Base-by-base conservation (phyloP, 2,113 vertebrate species). In the Halichoerus grypus region DNA sequence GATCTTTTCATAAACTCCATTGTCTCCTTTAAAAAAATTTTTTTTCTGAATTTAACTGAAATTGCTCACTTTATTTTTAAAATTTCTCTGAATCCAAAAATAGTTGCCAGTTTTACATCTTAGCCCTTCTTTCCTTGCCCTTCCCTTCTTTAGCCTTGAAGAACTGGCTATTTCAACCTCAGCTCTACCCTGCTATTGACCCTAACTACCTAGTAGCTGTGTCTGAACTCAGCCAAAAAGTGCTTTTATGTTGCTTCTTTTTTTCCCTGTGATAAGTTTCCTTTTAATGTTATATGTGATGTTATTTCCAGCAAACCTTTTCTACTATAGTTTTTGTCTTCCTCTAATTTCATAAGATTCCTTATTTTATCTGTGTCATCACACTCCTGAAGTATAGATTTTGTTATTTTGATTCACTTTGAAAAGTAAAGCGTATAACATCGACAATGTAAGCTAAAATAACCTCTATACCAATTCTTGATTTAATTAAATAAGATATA, bases 401-500 rank as follows among this genome's bases (percentile, higher is more conserved):
- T 77, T 92, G 36, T 55, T 83, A 71, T 33, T 95, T 65, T 59
- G 55, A 69, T 65, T 91, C 12, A 31, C 42, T 87, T 93, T 59
- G 42, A 76, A 85, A 91, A 91, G 79, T 59, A 96, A 87, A 88
- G 8, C 42, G 9, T 83, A 9, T 72, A 91, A 26, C 67, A n/a
- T 21, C 63, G 36, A 67, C n/a, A 88, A 13, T 12, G 6, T 28
- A 91, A 83, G 0, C 95, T 95, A 77, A 63, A 84, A 87, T 28
- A 63, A 15, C 33, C 26, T 80, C 46, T 84, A 10, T 11, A 84
- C 19, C 83, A 63, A 42, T 72, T 53, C 76, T 85, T 77, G 12
- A 5, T 49, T 95, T 94, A 84, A 39, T 85, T 46, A 96, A 85
- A 83, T 82, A 95, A 88, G 87, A 72, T 76, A 76, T 11, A 67